A percentile compares a stretch with the other conserved stretches of the same genome.
Conservation (phyloP, 2,888 invertebrate species). For the Drosophila vallismaia region DNA sequence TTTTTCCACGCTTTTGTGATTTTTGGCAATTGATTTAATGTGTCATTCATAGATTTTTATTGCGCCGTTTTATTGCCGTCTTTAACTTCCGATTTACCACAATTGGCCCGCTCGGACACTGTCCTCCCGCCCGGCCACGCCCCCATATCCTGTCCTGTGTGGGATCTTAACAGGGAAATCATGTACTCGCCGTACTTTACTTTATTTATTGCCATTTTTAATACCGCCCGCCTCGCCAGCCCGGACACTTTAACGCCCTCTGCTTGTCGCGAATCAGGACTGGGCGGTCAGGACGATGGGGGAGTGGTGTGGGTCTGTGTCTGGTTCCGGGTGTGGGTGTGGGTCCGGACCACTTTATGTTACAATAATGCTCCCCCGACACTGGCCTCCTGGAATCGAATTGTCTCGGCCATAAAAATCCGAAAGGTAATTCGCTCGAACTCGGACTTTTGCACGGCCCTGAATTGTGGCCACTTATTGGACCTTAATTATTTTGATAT, state of each 20-base stretch:
- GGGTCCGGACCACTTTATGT: constrained; percentile 71
- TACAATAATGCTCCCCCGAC: constrained; percentile 80
- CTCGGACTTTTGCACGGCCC: constrained; percentile 8
- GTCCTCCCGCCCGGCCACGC: constrained; percentile 33
- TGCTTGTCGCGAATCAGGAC: constrained; percentile 42
- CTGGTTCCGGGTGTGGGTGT: constrained; percentile 3
- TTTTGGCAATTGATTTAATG: constrained; percentile 84
- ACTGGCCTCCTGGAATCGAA: constrained; percentile 71
- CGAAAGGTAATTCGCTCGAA: constrained; percentile 72
- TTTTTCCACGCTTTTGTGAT: constrained; percentile 75
- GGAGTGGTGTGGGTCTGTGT: constrained; percentile 5
- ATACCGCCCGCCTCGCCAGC: constrained; percentile 67
- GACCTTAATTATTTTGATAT: constrained; percentile 24
- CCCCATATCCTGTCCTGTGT: constrained; percentile 47
- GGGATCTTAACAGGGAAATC: constrained; percentile 82
- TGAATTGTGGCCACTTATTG: not conserved
- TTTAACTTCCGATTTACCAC: constrained; percentile 84
- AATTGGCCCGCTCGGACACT: constrained; percentile 81
- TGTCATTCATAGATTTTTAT: constrained; percentile 84
- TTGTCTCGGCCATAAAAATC: constrained; percentile 80
- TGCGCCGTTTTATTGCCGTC: constrained; percentile 84
- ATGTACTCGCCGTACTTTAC: constrained; percentile 82
- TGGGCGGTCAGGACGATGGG: constrained; percentile 1
- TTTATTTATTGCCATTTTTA: constrained; percentile 83
- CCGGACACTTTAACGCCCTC: constrained; percentile 75